Evolutionary conservation across 2,113 vertebrate species (phyloP).

Genomic region (Vicugna pacos): DNA sequence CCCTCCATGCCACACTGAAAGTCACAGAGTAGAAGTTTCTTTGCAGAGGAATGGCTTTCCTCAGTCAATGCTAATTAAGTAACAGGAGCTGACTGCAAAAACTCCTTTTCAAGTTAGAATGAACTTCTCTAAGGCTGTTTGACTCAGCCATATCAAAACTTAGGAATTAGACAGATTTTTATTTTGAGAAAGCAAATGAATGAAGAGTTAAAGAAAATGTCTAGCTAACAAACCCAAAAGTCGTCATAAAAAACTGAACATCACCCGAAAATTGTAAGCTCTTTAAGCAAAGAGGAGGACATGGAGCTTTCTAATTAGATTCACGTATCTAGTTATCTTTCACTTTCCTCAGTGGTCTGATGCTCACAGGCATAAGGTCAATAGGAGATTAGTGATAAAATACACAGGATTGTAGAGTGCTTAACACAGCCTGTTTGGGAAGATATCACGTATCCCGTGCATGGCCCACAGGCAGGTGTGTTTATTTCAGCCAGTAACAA

Average conservation of each 20-base stretch:
- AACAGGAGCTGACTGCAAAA: not conserved
- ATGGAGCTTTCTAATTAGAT: conserved; percentile 15
- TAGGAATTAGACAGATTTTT: not conserved
- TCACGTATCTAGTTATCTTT: not conserved
- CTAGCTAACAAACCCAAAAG: not conserved
- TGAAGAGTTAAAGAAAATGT: not conserved
- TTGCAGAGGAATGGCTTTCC: not conserved
- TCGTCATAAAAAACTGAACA: not conserved
- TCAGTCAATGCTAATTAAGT: not conserved
- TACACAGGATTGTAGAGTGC: conserved; percentile 55
- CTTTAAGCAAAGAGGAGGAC: not conserved
- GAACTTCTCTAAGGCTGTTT: not conserved
- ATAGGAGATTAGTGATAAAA: conserved; percentile 71
- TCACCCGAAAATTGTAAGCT: not conserved
- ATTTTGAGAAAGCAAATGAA: not conserved
- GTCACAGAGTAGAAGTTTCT: not conserved
- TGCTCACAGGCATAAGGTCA: conserved; percentile 38
- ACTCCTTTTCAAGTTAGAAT: not conserved
- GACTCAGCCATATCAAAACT: not conserved
- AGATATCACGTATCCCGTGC: conserved; percentile 59
- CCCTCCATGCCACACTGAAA: not conserved
- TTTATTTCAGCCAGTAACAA: conserved; percentile 83
- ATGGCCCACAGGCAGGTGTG: conserved; percentile 63
- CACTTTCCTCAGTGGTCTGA: conserved; percentile 20
- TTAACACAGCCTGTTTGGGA: conserved; percentile 70